Base-by-base conservation (phyloP, 2,888 invertebrate species). In the Scrobipalpa atriplicella region DNA sequence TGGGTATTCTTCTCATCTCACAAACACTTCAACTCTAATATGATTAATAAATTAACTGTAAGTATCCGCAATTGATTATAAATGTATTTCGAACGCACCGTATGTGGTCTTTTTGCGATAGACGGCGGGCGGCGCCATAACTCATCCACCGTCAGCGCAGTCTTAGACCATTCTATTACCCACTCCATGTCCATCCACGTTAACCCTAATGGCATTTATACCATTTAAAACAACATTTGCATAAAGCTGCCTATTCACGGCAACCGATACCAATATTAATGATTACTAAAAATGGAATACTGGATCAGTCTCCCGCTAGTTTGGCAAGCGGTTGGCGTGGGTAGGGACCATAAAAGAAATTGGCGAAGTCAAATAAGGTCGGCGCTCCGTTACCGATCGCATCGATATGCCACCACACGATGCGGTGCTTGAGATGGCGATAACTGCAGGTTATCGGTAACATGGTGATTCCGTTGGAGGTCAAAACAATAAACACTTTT, bases 331-430 rank as follows among this genome's bases (percentile, higher is more conserved):
- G 74, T 80, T 80, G 74, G 79, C 81, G 83, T 84, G 78, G 85
- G 82, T 77, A 77, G 73, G 72, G 70, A 73, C 75, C 77, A 75
- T 79, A 83, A 81, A 79, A 72, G 75, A 79, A 84, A 83, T 81
- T 80, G 76, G 82, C 79, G 75, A 81, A 79, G 76, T 77, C 78
- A 74, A 83, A 83, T 82, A 85, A 76, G 86, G 82, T 76, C 73
- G 71, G 66, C 73, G 76, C 73, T 70, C 87, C 85, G 85, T 87
- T 85, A 86, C 76, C 71, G 78, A 79, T 78, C 70, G 71, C 71
- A 71, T 73, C 69, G 72, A 74, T 75, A 72, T 63, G 69, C 67
- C 66, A 67, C 63, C 67, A 67, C 65, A 68, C 68, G 66, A 64
- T 68, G 67, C 54, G 5, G 62, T 38, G 64, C 62, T 73, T 69